phyloP scores from a whole-genome alignment of 2,113 vertebrate species.

The Emberiza fucata region DNA sequence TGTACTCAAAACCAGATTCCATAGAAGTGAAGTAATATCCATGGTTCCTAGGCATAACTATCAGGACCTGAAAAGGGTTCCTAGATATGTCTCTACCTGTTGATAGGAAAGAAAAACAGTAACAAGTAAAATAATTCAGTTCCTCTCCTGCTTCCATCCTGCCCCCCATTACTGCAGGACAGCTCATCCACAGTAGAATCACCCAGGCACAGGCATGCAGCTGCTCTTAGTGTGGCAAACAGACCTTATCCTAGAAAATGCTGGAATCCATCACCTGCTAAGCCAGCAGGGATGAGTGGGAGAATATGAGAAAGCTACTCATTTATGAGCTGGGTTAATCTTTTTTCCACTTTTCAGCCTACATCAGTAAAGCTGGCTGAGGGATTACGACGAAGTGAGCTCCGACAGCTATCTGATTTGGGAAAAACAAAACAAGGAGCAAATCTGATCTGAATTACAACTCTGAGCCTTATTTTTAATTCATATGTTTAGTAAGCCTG shows the following conservation, averaged over 20 bases:
- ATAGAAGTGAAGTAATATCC: not conserved
- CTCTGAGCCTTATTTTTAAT: not conserved
- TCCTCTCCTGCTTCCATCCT: not conserved
- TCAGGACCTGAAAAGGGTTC: not conserved
- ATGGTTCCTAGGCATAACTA: not conserved
- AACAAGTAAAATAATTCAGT: not conserved
- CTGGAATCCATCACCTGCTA: not conserved
- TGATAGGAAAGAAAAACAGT: not conserved
- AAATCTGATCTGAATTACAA: conserved; percentile 40
- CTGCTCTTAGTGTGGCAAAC: not conserved
- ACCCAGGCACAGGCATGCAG: not conserved
- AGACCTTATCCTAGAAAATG: not conserved
- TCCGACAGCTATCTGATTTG: not conserved
- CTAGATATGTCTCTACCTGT: not conserved
- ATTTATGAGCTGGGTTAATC: not conserved
- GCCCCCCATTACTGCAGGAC: not conserved
- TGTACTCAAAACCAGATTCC: not conserved
- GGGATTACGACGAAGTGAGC: not conserved
- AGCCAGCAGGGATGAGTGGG: not conserved
- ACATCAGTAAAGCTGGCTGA: not conserved
- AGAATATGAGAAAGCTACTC: not conserved
- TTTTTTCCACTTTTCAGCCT: not conserved
- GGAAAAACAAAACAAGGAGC: not conserved
- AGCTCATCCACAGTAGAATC: not conserved
- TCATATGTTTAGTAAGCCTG: not conserved